Percentiles rank a stretch among this genome's conserved stretches.
Conservation (phyloP, 1,140 invertebrate genomes). For the Anagrus nilaparvatae region DNA sequence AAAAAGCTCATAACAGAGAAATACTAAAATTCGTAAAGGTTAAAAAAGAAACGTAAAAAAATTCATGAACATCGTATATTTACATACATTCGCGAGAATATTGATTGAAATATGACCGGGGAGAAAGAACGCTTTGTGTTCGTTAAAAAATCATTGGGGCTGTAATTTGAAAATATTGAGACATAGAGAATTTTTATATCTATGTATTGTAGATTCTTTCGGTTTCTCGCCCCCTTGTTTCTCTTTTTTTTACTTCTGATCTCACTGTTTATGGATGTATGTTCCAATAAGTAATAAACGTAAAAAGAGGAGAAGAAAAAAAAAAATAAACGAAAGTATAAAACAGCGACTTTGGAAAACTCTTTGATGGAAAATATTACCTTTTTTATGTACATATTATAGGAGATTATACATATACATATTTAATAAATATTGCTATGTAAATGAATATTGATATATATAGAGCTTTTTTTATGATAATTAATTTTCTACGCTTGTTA, state of each 20-base stretch:
- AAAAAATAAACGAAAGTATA: slow-evolving; percentile 1
- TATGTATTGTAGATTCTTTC: slow-evolving; percentile 15
- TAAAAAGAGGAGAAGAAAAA: neutral
- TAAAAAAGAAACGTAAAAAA: slow-evolving; percentile 19
- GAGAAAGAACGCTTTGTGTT: slow-evolving; percentile 36
- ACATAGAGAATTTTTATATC: no score
- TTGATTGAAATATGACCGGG: slow-evolving; percentile 40
- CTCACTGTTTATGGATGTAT: neutral
- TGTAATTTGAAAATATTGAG: slow-evolving; percentile 41
- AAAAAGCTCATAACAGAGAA: neutral
- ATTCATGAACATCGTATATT: no score
- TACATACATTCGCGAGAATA: slow-evolving; percentile 19
- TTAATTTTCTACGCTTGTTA: no score
- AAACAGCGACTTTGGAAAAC: neutral
- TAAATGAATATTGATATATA: no score
- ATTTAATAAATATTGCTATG: no score
- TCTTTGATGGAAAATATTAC: slow-evolving; percentile 18
- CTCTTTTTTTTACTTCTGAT: slow-evolving; percentile 10
- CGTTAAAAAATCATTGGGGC: slow-evolving; percentile 33
- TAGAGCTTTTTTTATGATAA: no score
- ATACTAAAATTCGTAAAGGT: no score
- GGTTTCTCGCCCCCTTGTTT: slow-evolving; percentile 12
- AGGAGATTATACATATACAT: no score
- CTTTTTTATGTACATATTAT: no score
- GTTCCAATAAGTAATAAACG: neutral